Evolutionary conservation across 2,888 invertebrate genomes (phyloP).

Genomic region (Nesidiocoris tenuis): DNA sequence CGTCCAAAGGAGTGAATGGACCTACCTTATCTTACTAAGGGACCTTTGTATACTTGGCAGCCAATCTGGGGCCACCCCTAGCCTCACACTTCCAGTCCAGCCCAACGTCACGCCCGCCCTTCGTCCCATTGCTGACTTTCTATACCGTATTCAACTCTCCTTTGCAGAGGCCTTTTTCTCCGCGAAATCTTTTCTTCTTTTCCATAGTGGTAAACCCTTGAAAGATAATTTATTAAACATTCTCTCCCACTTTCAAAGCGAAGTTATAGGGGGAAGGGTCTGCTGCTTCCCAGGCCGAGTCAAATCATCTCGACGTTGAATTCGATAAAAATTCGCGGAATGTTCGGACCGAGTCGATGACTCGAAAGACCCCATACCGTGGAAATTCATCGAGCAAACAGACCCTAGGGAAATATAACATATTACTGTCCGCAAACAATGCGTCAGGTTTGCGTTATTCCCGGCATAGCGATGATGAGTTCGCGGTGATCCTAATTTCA

Average conservation of each 20-base stretch:
- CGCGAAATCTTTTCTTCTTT: conserved; percentile 13
- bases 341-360: too few relatives aligned
- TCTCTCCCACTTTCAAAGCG: not conserved
- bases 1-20: conserved; percentile 43
- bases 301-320: not conserved
- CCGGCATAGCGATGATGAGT: too few relatives aligned
- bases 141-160: not conserved
- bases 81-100: not conserved
- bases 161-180: conserved; percentile 3
- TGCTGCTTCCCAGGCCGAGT: not conserved
- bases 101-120: too few relatives aligned
- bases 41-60: conserved; percentile 39
- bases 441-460: too few relatives aligned
- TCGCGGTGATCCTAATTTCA: too few relatives aligned
- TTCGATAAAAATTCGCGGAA: not conserved
- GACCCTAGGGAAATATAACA: too few relatives aligned
- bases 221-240: conserved; percentile 31
- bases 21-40: conserved; percentile 35
- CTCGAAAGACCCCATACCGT: too few relatives aligned
- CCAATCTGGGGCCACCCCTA: conserved; percentile 22
- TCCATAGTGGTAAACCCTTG: not conserved
- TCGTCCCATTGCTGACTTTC: conserved; percentile 18
- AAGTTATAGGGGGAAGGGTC: not conserved
- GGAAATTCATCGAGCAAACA: too few relatives aligned
- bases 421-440: too few relatives aligned